Evolutionary conservation across 2,888 invertebrate genomes (phyloP).

Genomic region (Chloroclystis v-ata): DNA sequence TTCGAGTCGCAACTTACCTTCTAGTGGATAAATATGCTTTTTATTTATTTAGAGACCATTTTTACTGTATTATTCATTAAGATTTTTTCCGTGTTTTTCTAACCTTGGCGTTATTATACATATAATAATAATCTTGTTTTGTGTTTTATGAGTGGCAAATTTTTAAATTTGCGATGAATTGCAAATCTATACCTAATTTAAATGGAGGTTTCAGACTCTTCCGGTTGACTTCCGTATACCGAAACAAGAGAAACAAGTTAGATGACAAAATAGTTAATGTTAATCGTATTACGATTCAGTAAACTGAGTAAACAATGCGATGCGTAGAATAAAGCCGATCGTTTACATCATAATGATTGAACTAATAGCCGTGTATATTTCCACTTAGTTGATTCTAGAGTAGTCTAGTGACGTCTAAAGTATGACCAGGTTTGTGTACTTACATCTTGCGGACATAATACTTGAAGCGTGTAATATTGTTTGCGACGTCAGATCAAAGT

Average conservation of each 20-base stretch:
- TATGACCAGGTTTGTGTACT: background rate
- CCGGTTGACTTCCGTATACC: background rate
- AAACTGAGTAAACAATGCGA: background rate
- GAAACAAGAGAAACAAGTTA: slow-evolving; percentile 1
- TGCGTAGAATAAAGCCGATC: background rate
- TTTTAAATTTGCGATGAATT: no score
- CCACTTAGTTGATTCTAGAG: slow-evolving; percentile 1
- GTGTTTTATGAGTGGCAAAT: no score
- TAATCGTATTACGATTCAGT: background rate
- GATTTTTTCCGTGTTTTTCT: no score
- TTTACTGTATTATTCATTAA: no score
- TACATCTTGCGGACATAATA: background rate
- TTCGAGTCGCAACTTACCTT: no score
- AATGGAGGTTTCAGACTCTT: background rate
- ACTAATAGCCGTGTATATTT: slow-evolving; percentile 2
- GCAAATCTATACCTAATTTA: no score
- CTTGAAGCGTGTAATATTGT: slow-evolving; percentile 2
- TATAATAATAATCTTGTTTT: no score
- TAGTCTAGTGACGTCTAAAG: background rate
- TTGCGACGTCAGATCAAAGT: slow-evolving; percentile 4
- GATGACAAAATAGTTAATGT: background rate
- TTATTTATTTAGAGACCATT: no score
- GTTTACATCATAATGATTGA: slow-evolving; percentile 1
- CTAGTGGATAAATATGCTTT: no score
- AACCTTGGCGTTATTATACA: no score